Evolutionary conservation across 2,113 vertebrate species (phyloP), one percentile per base, ranked within the genome.

Genomic region (Microtus pennsylvanicus): DNA sequence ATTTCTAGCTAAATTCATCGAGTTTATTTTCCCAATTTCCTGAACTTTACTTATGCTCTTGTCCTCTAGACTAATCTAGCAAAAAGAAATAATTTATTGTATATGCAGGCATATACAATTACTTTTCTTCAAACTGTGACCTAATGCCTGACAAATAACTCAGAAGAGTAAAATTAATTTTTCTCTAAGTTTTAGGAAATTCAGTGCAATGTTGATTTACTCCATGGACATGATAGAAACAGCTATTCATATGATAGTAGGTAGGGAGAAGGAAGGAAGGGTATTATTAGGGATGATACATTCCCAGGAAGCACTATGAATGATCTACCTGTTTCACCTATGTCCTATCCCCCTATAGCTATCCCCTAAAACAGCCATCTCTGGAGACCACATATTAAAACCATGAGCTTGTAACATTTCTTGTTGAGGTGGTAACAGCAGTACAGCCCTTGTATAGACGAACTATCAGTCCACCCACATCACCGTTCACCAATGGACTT

Each of bases 381-480:
- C 6, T 72, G 7, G 65, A 67, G 42, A 50, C 10, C 17, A 87
- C 35, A 17, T 26, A 52, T 52, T 52, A 3, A 87, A 55, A 38
- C n/a, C 12, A 17, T 52, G 67, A 87, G 5, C 17, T 69, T 72
- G 7, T 7, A 1, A 10, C 33, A 26, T 55, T 72, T 72, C 7
- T 16, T 70, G 17, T 87, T 52, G 30, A 55, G 7, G 26, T 2
- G 8, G 67, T 16, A 72, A 28, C 45, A 72, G 35, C 28, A n/a
- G 17, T n/a, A 74, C 0, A 65, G 3, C 3, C 4, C 0, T 35
- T 0, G 2, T 75, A 42, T 21, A 82, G 58, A 35, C 87, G 7
- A 10, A 47, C 5, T 6, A 47, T 5, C 65, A 17, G 4, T 87
- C 4, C 22, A 30, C 47, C 30, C 47, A 75, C 2, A 7, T n/a